Evolutionary conservation across 2,888 invertebrate genomes (phyloP).

Genomic region (Athalia cordata): DNA sequence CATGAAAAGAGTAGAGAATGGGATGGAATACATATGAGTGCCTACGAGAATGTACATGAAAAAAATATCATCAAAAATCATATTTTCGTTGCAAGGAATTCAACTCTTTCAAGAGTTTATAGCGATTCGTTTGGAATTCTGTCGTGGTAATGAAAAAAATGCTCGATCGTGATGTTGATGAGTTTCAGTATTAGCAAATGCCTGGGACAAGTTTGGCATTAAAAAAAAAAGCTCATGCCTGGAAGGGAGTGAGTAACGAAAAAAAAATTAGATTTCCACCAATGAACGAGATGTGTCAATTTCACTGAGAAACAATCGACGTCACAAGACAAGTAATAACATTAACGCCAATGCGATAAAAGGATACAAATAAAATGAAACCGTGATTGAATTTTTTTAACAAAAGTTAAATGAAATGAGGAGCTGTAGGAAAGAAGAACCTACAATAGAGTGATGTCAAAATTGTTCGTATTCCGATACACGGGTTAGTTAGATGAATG

Average conservation of each 20-base stretch:
- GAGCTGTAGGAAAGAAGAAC: not conserved
- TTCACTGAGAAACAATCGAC: no score
- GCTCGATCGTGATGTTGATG: not conserved
- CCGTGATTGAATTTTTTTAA: slow-evolving; percentile 9
- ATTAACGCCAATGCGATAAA: not conserved
- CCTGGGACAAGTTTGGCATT: no score
- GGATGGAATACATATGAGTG: not conserved
- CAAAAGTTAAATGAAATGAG: not conserved
- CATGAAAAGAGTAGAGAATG: not conserved
- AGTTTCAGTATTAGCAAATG: no score
- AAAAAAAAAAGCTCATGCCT: no score
- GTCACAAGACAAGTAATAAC: not conserved
- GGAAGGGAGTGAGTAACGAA: no score
- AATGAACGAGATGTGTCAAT: no score
- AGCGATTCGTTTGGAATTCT: not conserved
- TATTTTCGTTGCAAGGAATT: not conserved
- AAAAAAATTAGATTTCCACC: no score
- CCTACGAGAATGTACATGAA: slow-evolving; percentile 18
- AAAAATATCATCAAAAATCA: slow-evolving; percentile 13
- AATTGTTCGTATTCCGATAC: not conserved
- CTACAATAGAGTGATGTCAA: not conserved
- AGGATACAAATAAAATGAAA: not conserved
- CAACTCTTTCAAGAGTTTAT: not conserved
- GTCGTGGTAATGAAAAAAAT: slow-evolving; percentile 14
- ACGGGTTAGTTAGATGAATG: slow-evolving; percentile 5